These are phyloP conservation scores for Heteronetta atricapilla DNA, from an alignment of 2,113 vertebrate species.

Conservation along the genomic window DNA sequence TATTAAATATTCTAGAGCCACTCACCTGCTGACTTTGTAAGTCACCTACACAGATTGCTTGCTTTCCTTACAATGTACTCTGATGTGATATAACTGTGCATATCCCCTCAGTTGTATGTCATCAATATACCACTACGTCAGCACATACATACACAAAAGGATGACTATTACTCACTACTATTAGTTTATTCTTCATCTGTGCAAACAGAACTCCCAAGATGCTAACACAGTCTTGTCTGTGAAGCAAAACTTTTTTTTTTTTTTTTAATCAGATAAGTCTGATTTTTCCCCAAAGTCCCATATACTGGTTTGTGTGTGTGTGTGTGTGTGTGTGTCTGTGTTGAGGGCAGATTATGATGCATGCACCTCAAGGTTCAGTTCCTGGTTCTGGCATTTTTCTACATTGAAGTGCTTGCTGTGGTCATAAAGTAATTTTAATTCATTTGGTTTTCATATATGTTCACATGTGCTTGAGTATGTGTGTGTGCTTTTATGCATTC, in stretches of 20 bases:
- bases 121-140: not conserved
- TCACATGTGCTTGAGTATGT: rapidly evolving
- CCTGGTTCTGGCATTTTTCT: not conserved
- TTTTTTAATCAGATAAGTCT: not conserved
- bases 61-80: not conserved
- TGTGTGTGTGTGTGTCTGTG: too few species aligned
- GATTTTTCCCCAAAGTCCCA: not conserved
- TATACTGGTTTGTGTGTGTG: not conserved
- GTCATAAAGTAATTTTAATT: not conserved
- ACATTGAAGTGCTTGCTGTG: not conserved
- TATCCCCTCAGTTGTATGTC: not conserved
- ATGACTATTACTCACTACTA: not conserved
- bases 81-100: not conserved
- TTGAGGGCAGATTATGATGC: too few species aligned
- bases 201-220: not conserved
- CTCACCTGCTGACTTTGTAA: not conserved
- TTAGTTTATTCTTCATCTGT: not conserved
- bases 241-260: too few species aligned
- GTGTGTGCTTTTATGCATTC: not conserved
- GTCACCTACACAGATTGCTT: not conserved
- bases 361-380: not conserved
- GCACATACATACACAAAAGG: not conserved
- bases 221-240: not conserved
- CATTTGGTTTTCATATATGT: not conserved
- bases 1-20: not conserved